phyloP scores from a whole-genome alignment of 2,888 invertebrate genomes.

The Tridacna gigas region DNA sequence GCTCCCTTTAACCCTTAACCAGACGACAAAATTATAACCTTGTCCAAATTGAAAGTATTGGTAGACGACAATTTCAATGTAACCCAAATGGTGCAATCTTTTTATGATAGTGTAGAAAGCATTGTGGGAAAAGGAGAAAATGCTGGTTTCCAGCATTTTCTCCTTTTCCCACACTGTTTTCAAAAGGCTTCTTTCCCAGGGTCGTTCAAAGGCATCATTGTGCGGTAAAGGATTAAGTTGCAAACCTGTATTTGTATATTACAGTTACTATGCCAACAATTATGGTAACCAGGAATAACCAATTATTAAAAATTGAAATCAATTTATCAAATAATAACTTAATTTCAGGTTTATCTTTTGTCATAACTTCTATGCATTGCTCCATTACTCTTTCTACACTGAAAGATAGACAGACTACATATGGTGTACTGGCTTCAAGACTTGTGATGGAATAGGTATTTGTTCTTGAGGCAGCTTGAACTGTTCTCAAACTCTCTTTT shows the following conservation, averaged over 20 bases:
- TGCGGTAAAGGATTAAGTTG: not conserved
- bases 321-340: not conserved
- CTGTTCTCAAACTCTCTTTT: conserved; percentile 30
- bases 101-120: not conserved
- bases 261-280: not conserved
- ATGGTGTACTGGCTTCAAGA: conserved; percentile 52
- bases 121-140: not conserved
- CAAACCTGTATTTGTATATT: conserved; percentile 1
- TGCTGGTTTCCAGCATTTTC: not conserved
- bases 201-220: not conserved
- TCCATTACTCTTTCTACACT: not conserved
- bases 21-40: too few species aligned
- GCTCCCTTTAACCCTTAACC: too few species aligned
- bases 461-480: conserved; percentile 41
- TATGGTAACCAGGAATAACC: not conserved
- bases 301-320: not conserved
- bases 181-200: not conserved
- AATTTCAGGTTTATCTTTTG: not conserved
- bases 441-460: conserved; percentile 47
- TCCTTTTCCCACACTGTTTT: not conserved
- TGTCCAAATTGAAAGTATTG: too few species aligned
- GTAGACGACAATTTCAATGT: too few species aligned
- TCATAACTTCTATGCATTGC: conserved; percentile 30
- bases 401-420: conserved; percentile 60
- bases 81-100: too few species aligned